A percentile compares a stretch with the other conserved stretches of the same genome.
Conservation (phyloP, 1,140 invertebrate species). For the Mercenaria mercenaria region DNA sequence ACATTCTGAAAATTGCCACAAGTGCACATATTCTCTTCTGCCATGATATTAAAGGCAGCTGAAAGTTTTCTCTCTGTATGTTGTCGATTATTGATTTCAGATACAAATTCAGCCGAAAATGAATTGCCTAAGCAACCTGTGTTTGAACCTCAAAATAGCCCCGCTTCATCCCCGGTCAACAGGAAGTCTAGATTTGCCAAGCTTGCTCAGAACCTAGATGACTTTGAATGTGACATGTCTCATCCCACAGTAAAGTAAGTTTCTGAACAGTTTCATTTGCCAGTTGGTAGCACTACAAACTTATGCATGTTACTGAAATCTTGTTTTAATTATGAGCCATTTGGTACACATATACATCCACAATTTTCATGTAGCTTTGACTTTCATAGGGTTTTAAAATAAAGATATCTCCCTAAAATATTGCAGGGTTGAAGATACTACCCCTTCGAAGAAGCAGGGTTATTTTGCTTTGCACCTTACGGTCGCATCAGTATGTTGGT, state of each 20-base stretch:
- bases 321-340: background rate
- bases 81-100: background rate
- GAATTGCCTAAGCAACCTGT: background rate
- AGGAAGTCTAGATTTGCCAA: constrained; percentile 56
- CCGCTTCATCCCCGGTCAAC: constrained; percentile 13
- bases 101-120: constrained; percentile 35
- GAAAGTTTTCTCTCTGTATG: background rate
- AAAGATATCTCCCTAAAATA: too few species aligned
- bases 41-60: too few species aligned
- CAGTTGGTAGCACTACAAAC: background rate
- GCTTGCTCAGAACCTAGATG: constrained; percentile 55
- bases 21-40: too few species aligned
- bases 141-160: background rate
- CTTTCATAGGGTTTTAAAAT: too few species aligned
- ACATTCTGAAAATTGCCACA: too few species aligned
- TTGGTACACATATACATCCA: too few species aligned
- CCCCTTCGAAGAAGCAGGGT: too few species aligned
- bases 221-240: constrained; percentile 61
- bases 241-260: constrained; percentile 56
- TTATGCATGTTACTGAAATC: background rate
- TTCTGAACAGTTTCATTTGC: too few species aligned
- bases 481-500: too few species aligned
- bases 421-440: too few species aligned
- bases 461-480: too few species aligned
- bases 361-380: too few species aligned